Evolutionary conservation across 2,888 invertebrate species (phyloP).

Genomic region (Lutraria lutraria): DNA sequence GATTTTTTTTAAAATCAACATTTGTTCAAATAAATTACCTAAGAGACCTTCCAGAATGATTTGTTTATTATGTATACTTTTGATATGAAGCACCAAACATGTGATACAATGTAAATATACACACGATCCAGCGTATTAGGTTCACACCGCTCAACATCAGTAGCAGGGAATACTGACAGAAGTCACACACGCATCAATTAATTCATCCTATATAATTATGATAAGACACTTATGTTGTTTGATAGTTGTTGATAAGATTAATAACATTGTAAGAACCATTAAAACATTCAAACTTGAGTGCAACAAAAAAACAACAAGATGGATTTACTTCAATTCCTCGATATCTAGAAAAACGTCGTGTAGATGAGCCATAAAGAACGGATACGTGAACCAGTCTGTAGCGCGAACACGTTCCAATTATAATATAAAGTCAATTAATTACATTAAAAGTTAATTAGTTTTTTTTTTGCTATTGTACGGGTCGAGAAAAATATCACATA

Average conservation of each 20-base stretch:
- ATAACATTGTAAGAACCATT: not conserved
- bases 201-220: not conserved
- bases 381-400: constrained; percentile 42
- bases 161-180: too few relatives aligned
- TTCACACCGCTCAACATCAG: too few relatives aligned
- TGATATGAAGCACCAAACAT: too few relatives aligned
- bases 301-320: not conserved
- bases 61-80: too few relatives aligned
- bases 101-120: too few relatives aligned
- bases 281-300: not conserved
- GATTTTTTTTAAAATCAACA: too few relatives aligned
- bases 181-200: not conserved
- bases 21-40: too few relatives aligned
- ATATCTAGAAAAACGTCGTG: constrained; percentile 35
- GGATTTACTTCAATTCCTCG: not conserved
- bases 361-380: constrained; percentile 50
- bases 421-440: constrained; percentile 37
- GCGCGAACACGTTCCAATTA: constrained; percentile 58
- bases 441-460: not conserved
- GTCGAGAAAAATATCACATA: too few relatives aligned
- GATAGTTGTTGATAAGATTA: not conserved
- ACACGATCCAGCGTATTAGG: too few relatives aligned
- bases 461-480: not conserved
- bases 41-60: too few relatives aligned
- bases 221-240: not conserved